phyloP scores from a whole-genome alignment of 1,140 invertebrate species.

The Papilio polytes region DNA sequence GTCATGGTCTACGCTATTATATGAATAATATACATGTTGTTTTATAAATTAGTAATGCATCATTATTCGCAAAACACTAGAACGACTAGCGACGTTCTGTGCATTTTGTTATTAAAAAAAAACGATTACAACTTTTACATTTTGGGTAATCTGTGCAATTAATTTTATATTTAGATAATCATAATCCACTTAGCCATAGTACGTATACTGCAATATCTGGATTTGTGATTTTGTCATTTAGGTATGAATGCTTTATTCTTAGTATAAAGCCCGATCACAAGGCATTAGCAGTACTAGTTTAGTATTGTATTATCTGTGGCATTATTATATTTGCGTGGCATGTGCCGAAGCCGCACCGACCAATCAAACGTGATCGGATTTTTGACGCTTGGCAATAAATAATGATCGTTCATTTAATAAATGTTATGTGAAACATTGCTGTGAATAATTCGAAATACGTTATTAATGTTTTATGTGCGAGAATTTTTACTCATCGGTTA shows the following conservation, averaged over 20 bases:
- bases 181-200: too few species aligned
- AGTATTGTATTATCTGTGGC: too few species aligned
- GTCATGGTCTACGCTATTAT: conserved; percentile 27
- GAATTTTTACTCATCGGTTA: not conserved
- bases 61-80: not conserved
- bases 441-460: conserved; percentile 10
- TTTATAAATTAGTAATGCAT: conserved; percentile 30
- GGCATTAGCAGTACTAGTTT: not conserved
- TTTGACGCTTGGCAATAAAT: not conserved
- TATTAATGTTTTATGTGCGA: not conserved
- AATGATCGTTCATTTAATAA: conserved; percentile 15
- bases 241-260: too few species aligned
- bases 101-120: not conserved
- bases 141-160: too few species aligned
- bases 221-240: too few species aligned
- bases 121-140: too few species aligned
- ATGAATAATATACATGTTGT: conserved; percentile 31
- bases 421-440: conserved; percentile 9
- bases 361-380: not conserved
- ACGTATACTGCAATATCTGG: too few species aligned
- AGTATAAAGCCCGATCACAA: not conserved
- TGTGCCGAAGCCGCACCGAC: not conserved
- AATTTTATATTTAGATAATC: too few species aligned
- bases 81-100: not conserved
- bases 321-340: not conserved